Evolutionary conservation across 1,140 invertebrate genomes (phyloP).

Genomic region (Euschistus heros): DNA sequence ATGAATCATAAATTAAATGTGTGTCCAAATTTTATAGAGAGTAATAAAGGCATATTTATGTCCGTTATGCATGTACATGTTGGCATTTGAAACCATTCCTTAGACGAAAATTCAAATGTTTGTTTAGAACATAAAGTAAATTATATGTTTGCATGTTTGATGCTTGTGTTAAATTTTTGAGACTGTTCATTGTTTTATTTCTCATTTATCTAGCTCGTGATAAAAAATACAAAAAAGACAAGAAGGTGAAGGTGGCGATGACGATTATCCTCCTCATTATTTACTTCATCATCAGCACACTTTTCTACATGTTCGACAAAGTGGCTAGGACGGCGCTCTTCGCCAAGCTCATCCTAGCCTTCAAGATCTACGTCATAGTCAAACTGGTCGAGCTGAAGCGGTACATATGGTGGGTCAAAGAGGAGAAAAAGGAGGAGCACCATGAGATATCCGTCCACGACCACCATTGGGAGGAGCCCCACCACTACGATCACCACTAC

Average conservation of each 20-base stretch:
- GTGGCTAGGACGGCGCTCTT: slow-evolving; percentile 24
- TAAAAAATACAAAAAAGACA: slow-evolving; percentile 25
- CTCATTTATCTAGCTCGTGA: slow-evolving; percentile 16
- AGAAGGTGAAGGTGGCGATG: slow-evolving; percentile 22
- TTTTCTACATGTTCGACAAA: slow-evolving; percentile 28
- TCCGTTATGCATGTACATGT: no score
- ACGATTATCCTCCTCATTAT: slow-evolving; percentile 24
- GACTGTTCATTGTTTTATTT: slow-evolving; percentile 1
- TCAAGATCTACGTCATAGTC: slow-evolving; percentile 25
- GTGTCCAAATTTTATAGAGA: no score
- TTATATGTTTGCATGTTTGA: not conserved
- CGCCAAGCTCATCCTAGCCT: slow-evolving; percentile 22
- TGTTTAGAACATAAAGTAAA: no score
- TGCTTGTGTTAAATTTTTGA: not conserved
- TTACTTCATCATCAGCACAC: slow-evolving; percentile 25
- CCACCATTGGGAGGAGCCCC: slow-evolving; percentile 19
- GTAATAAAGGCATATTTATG: no score
- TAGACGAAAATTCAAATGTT: no score
- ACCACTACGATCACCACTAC: slow-evolving; percentile 14
- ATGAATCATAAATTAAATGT: no score
- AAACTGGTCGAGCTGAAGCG: slow-evolving; percentile 25
- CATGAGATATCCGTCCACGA: slow-evolving; percentile 22
- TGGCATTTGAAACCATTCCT: no score
- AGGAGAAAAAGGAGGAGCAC: slow-evolving; percentile 23
- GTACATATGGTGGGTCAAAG: slow-evolving; percentile 25